Conservation (phyloP, 2,797 vertebrate genomes). For the Chelidonichthys spinosus region DNA sequence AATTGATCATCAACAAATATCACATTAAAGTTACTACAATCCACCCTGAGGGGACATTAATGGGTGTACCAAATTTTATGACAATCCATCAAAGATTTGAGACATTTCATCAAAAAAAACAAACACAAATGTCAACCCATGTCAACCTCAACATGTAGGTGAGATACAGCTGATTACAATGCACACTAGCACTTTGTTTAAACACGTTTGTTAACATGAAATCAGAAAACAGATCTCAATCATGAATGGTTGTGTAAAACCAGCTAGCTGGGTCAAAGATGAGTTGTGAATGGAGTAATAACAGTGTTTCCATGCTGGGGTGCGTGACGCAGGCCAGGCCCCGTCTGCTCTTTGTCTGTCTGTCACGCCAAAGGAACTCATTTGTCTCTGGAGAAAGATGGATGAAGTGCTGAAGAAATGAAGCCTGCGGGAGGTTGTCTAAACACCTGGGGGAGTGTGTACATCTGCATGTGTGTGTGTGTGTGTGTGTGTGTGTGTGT, state of each 20-base stretch:
- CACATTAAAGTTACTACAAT: not conserved
- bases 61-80: not conserved
- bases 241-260: conserved; percentile 11
- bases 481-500: conserved; percentile 31
- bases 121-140: not conserved
- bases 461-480: conserved; percentile 32
- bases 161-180: not conserved
- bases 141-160: not conserved
- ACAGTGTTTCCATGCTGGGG: conserved; percentile 46
- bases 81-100: not conserved
- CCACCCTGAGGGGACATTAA: not conserved
- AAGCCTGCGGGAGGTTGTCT: conserved; percentile 14
- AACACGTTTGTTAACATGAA: not conserved
- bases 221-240: conserved; percentile 1
- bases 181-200: not conserved
- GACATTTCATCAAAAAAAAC: conserved; percentile 3
- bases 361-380: conserved; percentile 63
- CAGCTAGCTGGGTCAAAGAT: conserved; percentile 9
- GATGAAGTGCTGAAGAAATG: conserved; percentile 46
- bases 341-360: conserved; percentile 66
- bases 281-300: conserved; percentile 39
- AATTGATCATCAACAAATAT: not conserved
- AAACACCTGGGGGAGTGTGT: conserved; percentile 48
- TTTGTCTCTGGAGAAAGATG: conserved; percentile 63
- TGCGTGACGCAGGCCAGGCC: conserved; percentile 59